Base-by-base conservation (phyloP, 2,888 invertebrate genomes). In the Pyrrhia umbra region DNA sequence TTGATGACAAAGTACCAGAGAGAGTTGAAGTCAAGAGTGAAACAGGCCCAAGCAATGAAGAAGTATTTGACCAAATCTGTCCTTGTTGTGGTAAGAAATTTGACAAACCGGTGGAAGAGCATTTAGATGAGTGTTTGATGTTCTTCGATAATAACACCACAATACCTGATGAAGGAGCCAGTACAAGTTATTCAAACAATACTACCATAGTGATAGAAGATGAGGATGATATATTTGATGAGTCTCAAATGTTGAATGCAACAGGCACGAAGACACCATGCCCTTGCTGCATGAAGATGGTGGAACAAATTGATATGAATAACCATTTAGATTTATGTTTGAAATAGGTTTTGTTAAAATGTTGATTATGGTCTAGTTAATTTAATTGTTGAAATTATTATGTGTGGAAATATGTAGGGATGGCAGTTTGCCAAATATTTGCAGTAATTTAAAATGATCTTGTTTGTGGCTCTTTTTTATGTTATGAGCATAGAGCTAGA, bases 281-380 rank as follows among this genome's bases (percentile, higher is more conserved):
- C 78, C 97, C 96, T 0, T 95, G 96, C 81, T 97, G 97, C 79
- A 91, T 96, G 80, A 72, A 90, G 68, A 90, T 96, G 86, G 80
- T 96, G 40, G 89, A 93, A 73, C 90, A 94, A 76, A 78, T 69
- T 23, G 88, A 92, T 23, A 96, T 96, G 96, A 96, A 96, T 81
- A 73, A 81, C 1, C 97, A 97, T 90, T 94, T 97, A 55, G 96
- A 96, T 86, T 47, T 67, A 4, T 94, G 94, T 77, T 86, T 93
- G 65, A 73, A 75, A 54, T 85, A 75, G 69, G 16, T 15, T 20
- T 13, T 30, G 9, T 43, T n/a, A n/a, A n/a, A n/a, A 13, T 23
- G 8, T 52, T 55, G 34, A 37, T 34, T n/a, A 34, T 34, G 34
- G 34, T 34, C 6, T 13, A 30, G 10, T 30, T 30, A 2, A 30